phyloP scores from a whole-genome alignment of 2,888 invertebrate species.

The Boloria euphrosyne region DNA sequence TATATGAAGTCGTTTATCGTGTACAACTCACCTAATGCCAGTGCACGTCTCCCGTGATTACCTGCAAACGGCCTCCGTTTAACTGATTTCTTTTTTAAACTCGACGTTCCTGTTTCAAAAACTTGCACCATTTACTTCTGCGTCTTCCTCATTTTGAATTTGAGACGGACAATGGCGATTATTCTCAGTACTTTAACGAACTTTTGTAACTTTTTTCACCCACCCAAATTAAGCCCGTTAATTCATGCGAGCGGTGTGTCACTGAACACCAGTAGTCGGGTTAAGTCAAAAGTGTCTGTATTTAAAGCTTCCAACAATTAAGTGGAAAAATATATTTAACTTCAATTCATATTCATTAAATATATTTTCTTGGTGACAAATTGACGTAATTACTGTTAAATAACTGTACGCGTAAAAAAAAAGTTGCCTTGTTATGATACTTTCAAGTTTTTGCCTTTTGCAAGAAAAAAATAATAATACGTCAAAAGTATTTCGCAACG shows the following conservation, averaged over 20 bases:
- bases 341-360: slow-evolving; percentile 1
- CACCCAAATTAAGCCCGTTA: slow-evolving; percentile 66
- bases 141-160: slow-evolving; percentile 79
- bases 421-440: slow-evolving; percentile 6
- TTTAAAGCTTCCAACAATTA: slow-evolving; percentile 9
- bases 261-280: slow-evolving; percentile 67
- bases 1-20: slow-evolving; percentile 22
- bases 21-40: slow-evolving; percentile 52
- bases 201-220: slow-evolving; percentile 50
- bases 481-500: slow-evolving; percentile 22
- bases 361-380: slow-evolving; percentile 17
- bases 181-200: slow-evolving; percentile 50
- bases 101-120: slow-evolving; percentile 76
- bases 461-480: slow-evolving; percentile 5
- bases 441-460: slow-evolving; percentile 9
- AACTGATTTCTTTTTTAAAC: slow-evolving; percentile 78
- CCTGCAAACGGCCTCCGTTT: slow-evolving; percentile 78
- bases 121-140: slow-evolving; percentile 74
- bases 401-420: slow-evolving; percentile 7
- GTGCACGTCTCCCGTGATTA: slow-evolving; percentile 76
- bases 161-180: slow-evolving; percentile 72
- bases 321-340: slow-evolving; percentile 5
- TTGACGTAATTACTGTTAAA: slow-evolving; percentile 16
- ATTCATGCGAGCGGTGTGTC: slow-evolving; percentile 66
- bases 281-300: slow-evolving; percentile 18